These are phyloP conservation scores for Smittia aterrima DNA, from an alignment of 2,888 invertebrate species.

Conservation along the genomic window DNA sequence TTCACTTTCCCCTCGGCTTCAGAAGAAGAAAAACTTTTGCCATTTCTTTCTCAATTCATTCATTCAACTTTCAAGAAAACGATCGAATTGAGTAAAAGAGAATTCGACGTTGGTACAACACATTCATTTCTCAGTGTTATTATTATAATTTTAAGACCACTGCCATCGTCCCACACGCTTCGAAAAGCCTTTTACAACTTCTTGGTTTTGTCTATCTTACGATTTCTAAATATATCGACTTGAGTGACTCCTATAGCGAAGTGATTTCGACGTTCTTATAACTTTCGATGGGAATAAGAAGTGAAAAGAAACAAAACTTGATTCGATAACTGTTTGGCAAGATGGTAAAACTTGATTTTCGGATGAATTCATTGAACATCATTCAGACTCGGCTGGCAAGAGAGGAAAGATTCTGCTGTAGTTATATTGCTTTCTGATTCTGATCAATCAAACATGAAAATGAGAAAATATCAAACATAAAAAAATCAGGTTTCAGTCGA, in stretches of 20 bases:
- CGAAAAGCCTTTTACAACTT: constrained; percentile 34
- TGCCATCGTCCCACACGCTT: constrained; percentile 36
- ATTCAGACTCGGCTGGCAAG: neutral
- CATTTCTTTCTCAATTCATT: constrained; percentile 1
- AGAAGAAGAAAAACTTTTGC: neutral
- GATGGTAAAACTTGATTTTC: constrained; percentile 17
- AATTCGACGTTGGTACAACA: constrained; percentile 5
- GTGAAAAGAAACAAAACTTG: constrained; percentile 10
- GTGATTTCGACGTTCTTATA: neutral
- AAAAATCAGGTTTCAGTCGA: constrained; percentile 33
- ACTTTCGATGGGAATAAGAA: neutral
- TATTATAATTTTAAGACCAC: constrained; percentile 40
- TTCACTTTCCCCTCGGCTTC: neutral
- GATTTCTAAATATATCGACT: constrained; percentile 14
- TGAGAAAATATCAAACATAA: constrained; percentile 19
- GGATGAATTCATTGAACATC: constrained; percentile 17
- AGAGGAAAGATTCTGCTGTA: neutral
- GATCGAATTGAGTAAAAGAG: neutral
- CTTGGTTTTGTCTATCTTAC: constrained; percentile 16
- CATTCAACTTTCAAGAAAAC: neutral
- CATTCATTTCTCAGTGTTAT: constrained; percentile 2
- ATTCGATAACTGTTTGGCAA: constrained; percentile 13
- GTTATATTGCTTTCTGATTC: constrained; percentile 6
- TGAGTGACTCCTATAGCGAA: constrained; percentile 24
- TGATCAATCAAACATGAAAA: constrained; percentile 37